A percentile compares a stretch with the other conserved stretches of the same genome.
Evolutionary conservation across 2,113 vertebrate genomes (phyloP).

Genomic region (Phylloscopus whistleri): DNA sequence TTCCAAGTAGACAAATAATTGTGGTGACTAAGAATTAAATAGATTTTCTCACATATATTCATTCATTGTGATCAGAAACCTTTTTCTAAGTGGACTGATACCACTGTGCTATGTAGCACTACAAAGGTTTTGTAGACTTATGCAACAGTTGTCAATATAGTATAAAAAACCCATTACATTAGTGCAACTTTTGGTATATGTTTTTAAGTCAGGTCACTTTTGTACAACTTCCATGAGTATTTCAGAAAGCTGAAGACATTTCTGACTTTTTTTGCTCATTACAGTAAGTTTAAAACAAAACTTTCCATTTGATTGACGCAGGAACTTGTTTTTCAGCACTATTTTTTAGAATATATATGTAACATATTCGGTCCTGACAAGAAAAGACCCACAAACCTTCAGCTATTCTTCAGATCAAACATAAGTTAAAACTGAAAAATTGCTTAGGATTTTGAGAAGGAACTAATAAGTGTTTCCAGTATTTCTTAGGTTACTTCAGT

Average conservation of each 20-base stretch:
- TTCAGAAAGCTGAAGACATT: neutral
- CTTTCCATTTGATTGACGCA: neutral
- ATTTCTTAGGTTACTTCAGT: neutral
- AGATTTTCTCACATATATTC: neutral
- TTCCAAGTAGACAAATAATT: neutral
- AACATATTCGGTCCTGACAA: neutral
- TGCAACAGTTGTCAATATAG: neutral
- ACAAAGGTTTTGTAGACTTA: neutral
- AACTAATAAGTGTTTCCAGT: accelerated
- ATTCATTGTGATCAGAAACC: neutral
- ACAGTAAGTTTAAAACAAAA: neutral
- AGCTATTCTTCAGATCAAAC: neutral
- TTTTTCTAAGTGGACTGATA: neutral
- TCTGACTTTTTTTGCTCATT: neutral
- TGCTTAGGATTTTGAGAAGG: neutral
- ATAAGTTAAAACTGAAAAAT: neutral
- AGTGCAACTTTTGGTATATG: neutral
- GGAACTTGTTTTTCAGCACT: neutral
- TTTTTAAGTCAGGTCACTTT: neutral
- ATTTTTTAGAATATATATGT: neutral
- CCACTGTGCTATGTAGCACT: neutral
- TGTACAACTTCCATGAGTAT: neutral
- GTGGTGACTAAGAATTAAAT: neutral
- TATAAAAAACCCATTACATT: neutral
- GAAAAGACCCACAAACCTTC: neutral